These are phyloP conservation scores for Coilia nasus DNA, from an alignment of 2,797 vertebrate genomes.

Conservation along the genomic window DNA sequence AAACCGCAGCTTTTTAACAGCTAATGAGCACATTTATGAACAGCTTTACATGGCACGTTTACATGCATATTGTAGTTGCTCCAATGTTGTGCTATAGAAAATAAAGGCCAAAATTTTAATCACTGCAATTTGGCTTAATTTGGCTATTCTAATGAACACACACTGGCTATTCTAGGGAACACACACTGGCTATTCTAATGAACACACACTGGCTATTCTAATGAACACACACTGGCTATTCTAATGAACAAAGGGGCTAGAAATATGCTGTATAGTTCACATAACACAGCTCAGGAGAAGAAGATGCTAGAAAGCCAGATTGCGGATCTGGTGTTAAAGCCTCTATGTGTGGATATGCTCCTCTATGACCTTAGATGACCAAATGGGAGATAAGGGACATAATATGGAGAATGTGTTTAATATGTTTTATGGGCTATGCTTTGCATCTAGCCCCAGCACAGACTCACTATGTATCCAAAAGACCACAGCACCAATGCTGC, in stretches of 20 bases:
- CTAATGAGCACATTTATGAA: neutral
- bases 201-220: no score
- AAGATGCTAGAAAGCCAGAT: neutral
- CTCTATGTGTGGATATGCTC: neutral
- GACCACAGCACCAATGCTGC: neutral
- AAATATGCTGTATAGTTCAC: neutral
- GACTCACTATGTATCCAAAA: neutral
- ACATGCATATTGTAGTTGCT: neutral
- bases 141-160: no score
- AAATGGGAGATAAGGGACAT: neutral
- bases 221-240: no score
- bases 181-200: no score
- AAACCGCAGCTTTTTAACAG: neutral
- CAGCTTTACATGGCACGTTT: neutral
- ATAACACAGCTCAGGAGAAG: neutral
- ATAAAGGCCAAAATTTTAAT: neutral
- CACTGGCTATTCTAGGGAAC: no score
- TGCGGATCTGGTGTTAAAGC: neutral
- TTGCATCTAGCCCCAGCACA: neutral
- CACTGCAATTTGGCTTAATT: no score
- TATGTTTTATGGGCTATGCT: no score
- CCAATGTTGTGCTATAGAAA: neutral
- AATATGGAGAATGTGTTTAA: neutral
- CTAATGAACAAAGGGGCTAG: neutral
- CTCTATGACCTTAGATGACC: neutral